These are phyloP conservation scores for Limnephilus marmoratus DNA, from an alignment of 2,888 invertebrate species.

Conservation along the genomic window DNA sequence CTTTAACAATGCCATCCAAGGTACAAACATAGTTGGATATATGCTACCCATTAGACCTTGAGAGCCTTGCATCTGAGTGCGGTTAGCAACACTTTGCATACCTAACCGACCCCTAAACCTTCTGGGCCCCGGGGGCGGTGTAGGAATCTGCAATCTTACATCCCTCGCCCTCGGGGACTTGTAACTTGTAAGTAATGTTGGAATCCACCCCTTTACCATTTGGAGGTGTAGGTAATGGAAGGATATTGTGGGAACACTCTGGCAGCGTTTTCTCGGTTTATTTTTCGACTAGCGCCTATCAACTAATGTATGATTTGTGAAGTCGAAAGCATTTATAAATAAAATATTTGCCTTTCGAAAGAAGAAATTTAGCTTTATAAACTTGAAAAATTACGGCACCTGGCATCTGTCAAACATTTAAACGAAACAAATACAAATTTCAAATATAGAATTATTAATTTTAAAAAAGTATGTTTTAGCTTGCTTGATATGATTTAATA, in stretches of 20 bases:
- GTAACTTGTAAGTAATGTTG: not conserved
- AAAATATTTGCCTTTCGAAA: no score
- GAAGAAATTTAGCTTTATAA: no score
- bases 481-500: no score
- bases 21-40: not conserved
- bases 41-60: not conserved
- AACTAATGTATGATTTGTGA: no score
- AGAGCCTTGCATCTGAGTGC: not conserved
- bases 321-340: no score
- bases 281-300: not conserved
- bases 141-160: conserved; percentile 2
- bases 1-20: not conserved
- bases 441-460: no score
- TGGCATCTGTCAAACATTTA: no score
- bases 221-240: not conserved
- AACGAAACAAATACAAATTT: no score
- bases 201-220: not conserved
- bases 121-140: not conserved
- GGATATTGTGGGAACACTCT: not conserved
- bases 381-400: no score
- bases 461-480: no score
- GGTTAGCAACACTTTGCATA: conserved; percentile 26
- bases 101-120: not conserved
- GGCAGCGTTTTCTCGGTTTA: not conserved
- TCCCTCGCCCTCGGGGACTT: not conserved